phyloP scores from a whole-genome alignment of 23 tunicate species.

The Corella eumyota region DNA sequence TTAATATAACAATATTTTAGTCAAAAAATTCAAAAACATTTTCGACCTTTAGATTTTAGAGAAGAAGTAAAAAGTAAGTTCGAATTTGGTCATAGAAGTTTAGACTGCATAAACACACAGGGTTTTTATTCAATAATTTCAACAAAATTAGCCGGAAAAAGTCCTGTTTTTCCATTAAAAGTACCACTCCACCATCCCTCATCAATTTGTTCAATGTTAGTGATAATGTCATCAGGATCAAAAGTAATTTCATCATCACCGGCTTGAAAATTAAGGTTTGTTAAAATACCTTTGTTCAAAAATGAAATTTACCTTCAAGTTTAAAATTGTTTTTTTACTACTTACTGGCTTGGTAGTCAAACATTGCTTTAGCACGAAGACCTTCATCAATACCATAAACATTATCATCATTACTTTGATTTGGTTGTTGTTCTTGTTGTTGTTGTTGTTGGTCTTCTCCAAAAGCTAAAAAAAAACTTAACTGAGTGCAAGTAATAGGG shows the following conservation, averaged over 20 bases:
- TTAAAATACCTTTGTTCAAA: too few relatives aligned
- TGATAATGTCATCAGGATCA: conserved; percentile 95
- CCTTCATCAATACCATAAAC: conserved; percentile 35
- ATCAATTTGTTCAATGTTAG: conserved; percentile 87
- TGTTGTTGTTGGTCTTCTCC: conserved; percentile 8
- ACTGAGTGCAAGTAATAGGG: too few relatives aligned
- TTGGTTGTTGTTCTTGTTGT: conserved; percentile 21
- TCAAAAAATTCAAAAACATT: too few relatives aligned
- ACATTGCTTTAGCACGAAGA: conserved; percentile 81
- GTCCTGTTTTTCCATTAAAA: conserved; percentile 71
- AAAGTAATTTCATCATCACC: conserved; percentile 96
- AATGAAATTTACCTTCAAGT: too few relatives aligned
- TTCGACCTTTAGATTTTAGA: too few relatives aligned
- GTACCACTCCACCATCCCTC: conserved; percentile 97
- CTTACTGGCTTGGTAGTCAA: conserved; percentile 91
- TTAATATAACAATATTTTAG: too few relatives aligned
- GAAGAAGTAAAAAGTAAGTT: too few relatives aligned
- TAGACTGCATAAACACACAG: not conserved
- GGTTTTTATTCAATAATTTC: conserved; percentile 47
- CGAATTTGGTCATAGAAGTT: too few relatives aligned
- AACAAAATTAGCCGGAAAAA: conserved; percentile 95
- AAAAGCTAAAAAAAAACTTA: conserved; percentile 2
- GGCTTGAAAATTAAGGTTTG: conserved; percentile 20
- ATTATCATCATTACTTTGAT: conserved; percentile 35
- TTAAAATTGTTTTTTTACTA: too few relatives aligned